phyloP scores from a whole-genome alignment of 2,797 vertebrate genomes.

The Ptychobarbus kaznakovi region DNA sequence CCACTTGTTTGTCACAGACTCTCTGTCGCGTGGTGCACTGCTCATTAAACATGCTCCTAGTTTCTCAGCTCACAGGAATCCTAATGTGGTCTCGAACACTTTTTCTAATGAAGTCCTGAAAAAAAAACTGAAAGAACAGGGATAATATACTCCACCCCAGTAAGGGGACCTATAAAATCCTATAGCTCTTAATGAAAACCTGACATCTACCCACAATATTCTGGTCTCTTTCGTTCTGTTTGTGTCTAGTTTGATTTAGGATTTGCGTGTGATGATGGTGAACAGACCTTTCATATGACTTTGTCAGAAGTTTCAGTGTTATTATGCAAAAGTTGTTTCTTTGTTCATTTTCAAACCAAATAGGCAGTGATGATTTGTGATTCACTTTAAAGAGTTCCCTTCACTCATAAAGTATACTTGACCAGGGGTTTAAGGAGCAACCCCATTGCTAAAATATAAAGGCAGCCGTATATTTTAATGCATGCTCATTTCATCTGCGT shows the following conservation, averaged over 20 bases:
- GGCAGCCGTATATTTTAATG: not conserved
- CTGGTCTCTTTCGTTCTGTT: conserved; percentile 69
- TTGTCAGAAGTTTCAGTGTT: not conserved
- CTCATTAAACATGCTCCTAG: conserved; percentile 63
- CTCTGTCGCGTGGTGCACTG: conserved; percentile 54
- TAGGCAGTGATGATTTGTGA: not conserved
- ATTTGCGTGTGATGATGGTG: conserved; percentile 59
- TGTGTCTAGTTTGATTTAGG: conserved; percentile 50
- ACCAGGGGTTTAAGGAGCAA: not conserved
- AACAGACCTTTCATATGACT: conserved; percentile 63
- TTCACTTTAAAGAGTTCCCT: conserved; percentile 9
- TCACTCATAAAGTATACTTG: not conserved
- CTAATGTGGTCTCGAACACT: conserved; percentile 70
- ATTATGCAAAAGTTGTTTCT: not conserved
- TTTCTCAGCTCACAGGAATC: conserved; percentile 72
- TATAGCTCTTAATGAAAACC: conserved; percentile 75
- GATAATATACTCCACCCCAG: conserved; percentile 75
- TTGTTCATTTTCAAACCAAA: not conserved
- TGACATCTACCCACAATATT: conserved; percentile 68
- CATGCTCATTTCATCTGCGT: not conserved
- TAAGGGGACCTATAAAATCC: conserved; percentile 71
- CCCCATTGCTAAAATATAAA: not conserved
- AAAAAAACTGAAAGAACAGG: conserved; percentile 66
- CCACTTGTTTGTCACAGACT: conserved; percentile 65
- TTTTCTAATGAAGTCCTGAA: conserved; percentile 72